These are phyloP conservation scores for Scomberomorus guttatus DNA, from an alignment of 2,797 vertebrate species.

Conservation along the genomic window DNA sequence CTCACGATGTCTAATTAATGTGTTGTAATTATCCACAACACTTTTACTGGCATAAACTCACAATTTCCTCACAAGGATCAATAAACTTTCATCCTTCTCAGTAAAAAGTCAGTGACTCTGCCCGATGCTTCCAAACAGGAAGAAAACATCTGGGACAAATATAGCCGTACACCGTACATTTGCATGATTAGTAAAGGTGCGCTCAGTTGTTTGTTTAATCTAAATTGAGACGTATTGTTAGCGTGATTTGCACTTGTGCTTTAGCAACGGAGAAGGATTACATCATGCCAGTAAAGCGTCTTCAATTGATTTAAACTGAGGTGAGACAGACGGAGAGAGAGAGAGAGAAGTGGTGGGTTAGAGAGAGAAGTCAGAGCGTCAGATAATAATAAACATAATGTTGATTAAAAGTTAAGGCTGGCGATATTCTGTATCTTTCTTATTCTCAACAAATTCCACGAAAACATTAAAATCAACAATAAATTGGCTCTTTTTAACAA, in stretches of 20 bases:
- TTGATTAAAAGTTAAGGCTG: not conserved
- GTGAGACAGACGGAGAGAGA: constrained; percentile 2
- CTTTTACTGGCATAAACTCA: constrained; percentile 12
- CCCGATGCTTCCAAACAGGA: not conserved
- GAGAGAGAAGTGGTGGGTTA: not conserved
- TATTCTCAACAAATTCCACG: not conserved
- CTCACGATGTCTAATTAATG: constrained; percentile 30
- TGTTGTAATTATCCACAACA: constrained; percentile 1
- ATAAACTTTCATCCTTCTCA: constrained; percentile 10
- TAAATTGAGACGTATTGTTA: too few relatives aligned
- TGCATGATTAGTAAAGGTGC: not conserved
- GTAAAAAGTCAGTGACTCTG: constrained; percentile 23
- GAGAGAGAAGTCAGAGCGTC: constrained; percentile 1
- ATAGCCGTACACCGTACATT: not conserved
- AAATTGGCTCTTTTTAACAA: not conserved
- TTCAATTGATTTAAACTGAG: constrained; percentile 27
- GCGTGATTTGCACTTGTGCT: too few relatives aligned
- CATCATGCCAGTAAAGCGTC: constrained; percentile 10
- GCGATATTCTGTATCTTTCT: not conserved
- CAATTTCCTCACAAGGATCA: not conserved
- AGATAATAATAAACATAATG: not conserved
- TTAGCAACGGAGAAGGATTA: constrained; percentile 13
- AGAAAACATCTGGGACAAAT: not conserved
- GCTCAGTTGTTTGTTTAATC: constrained; percentile 1
- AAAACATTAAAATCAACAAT: not conserved